These are phyloP conservation scores for Neria commutata DNA, from an alignment of 2,888 invertebrate genomes.

Conservation along the genomic window DNA sequence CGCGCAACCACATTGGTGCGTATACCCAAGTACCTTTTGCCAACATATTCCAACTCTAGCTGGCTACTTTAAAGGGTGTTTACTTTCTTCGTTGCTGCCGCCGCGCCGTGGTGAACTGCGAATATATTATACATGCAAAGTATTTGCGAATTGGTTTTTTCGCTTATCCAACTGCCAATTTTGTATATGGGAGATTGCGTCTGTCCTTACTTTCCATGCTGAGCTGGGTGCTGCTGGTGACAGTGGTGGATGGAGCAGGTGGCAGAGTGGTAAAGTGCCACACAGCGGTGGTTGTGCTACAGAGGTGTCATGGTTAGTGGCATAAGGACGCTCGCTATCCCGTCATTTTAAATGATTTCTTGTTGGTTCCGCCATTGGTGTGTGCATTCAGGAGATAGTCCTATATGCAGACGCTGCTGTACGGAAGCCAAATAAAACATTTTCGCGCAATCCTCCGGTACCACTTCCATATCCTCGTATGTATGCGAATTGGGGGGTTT, in stretches of 20 bases:
- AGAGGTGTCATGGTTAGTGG: conserved; percentile 17
- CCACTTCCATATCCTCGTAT: conserved; percentile 57
- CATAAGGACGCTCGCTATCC: conserved; percentile 30
- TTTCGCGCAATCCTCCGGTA: conserved; percentile 56
- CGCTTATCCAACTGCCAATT: conserved; percentile 57
- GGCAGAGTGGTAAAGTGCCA: conserved; percentile 16
- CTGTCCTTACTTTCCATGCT: conserved; percentile 31
- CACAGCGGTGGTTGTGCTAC: conserved; percentile 9
- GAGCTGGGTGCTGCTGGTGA: background rate
- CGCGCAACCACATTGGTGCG: too few relatives aligned
- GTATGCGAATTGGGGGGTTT: conserved; percentile 58
- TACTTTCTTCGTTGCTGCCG: conserved; percentile 43
- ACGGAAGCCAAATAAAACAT: conserved; percentile 60
- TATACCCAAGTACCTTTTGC: too few relatives aligned
- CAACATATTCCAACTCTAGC: background rate
- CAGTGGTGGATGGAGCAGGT: too few relatives aligned
- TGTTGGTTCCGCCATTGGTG: conserved; percentile 40
- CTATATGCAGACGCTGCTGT: conserved; percentile 52
- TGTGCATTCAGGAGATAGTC: conserved; percentile 23
- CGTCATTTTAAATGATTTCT: conserved; percentile 49
- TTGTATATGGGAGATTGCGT: conserved; percentile 45
- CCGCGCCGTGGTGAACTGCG: conserved; percentile 48
- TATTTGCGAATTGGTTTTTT: conserved; percentile 63
- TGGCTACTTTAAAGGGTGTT: conserved; percentile 49
- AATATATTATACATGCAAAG: conserved; percentile 62